These are phyloP conservation scores for Morphnarchus princeps DNA, from an alignment of 2,113 vertebrate genomes.

Conservation along the genomic window DNA sequence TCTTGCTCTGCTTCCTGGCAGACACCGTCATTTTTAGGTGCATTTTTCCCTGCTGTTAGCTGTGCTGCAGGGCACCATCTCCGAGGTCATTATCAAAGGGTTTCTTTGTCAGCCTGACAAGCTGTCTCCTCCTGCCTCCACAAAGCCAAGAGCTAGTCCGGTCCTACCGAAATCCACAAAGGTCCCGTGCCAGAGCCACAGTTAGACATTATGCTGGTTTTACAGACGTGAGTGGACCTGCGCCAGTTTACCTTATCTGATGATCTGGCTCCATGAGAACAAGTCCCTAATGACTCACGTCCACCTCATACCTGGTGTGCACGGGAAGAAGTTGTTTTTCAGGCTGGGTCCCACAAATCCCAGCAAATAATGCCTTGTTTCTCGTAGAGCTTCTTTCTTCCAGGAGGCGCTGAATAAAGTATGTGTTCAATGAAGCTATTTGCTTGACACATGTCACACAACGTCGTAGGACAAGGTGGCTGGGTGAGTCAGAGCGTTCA, in stretches of 20 bases:
- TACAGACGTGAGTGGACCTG: neutral
- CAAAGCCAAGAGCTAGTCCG: neutral
- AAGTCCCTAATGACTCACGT: neutral
- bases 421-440: fast-evolving
- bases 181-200: neutral
- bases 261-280: neutral
- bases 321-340: neutral
- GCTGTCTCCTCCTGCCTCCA: neutral
- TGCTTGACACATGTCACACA: fast-evolving
- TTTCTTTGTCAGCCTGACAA: neutral
- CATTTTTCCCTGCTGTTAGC: neutral
- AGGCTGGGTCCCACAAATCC: neutral
- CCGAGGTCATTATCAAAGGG: neutral
- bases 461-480: fast-evolving
- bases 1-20: neutral
- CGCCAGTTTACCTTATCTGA: neutral
- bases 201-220: neutral
- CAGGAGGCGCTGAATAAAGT: fast-evolving
- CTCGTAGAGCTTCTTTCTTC: neutral
- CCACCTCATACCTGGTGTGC: neutral
- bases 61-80: neutral
- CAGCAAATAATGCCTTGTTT: neutral
- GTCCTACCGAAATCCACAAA: neutral
- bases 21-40: neutral
- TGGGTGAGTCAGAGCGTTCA: fast-evolving